Evolutionary conservation across 2,888 invertebrate species (phyloP).

Genomic region (Odiellus spinosus): DNA sequence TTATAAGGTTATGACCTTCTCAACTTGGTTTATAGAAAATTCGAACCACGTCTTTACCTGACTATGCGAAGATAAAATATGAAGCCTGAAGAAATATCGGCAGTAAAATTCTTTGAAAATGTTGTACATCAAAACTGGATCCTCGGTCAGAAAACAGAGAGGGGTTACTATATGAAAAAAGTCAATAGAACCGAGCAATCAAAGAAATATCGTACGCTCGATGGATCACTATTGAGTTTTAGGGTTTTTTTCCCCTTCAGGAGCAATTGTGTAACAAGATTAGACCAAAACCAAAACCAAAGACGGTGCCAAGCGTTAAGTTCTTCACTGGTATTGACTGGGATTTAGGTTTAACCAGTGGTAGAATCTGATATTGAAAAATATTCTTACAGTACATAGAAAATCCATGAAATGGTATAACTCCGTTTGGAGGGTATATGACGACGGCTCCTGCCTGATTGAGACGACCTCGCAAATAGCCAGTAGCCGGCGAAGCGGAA

Average conservation of each 20-base stretch:
- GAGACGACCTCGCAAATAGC: slow-evolving; percentile 54
- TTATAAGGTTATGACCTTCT: too few species aligned
- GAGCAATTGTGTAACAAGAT: too few species aligned
- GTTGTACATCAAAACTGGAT: slow-evolving; percentile 69
- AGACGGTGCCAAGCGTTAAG: background rate
- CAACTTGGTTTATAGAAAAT: too few species aligned
- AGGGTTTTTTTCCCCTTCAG: too few species aligned
- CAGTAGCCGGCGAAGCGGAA: slow-evolving; percentile 48
- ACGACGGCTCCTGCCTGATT: slow-evolving; percentile 48
- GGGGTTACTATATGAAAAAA: slow-evolving; percentile 55
- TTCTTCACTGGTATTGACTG: too few species aligned
- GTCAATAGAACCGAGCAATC: too few species aligned
- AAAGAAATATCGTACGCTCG: too few species aligned
- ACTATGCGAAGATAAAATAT: slow-evolving; percentile 78
- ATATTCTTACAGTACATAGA: slow-evolving; percentile 74
- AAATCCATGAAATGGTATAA: slow-evolving; percentile 92
- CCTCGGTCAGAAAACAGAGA: slow-evolving; percentile 81
- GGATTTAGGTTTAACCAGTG: background rate
- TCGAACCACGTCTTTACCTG: slow-evolving; percentile 35
- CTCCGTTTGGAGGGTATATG: slow-evolving; percentile 78
- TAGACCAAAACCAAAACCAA: background rate
- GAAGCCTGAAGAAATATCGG: slow-evolving; percentile 78
- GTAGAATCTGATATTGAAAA: background rate
- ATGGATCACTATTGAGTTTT: too few species aligned
- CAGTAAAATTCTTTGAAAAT: slow-evolving; percentile 81